Conservation (phyloP, 2,888 invertebrate species). For the Luperina testacea region DNA sequence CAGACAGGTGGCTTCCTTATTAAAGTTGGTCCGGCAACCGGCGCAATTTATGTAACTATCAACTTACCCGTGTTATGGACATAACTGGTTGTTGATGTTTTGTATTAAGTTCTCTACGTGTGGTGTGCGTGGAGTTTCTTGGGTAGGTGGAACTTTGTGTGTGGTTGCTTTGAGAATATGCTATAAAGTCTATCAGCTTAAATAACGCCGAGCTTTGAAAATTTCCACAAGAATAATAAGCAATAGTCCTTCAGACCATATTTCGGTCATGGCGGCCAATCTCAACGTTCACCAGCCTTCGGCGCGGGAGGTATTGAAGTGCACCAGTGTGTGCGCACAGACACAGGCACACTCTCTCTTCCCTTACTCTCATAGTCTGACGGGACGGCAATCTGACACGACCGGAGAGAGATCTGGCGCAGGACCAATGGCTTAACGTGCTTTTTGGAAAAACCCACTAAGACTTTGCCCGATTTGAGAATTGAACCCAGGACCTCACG, state of each 20-base stretch:
- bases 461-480: neutral
- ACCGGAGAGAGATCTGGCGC: neutral
- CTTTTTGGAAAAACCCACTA: neutral
- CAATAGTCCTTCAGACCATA: neutral
- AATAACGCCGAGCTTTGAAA: neutral
- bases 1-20: constrained; percentile 86
- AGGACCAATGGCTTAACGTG: neutral
- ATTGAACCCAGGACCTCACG: neutral
- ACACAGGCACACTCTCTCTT: neutral
- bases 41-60: constrained; percentile 75
- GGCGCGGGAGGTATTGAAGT: neutral
- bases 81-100: constrained; percentile 55
- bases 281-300: neutral
- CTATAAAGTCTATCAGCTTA: no score
- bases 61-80: constrained; percentile 57
- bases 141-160: neutral
- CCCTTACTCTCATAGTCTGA: neutral
- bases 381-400: neutral
- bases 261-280: neutral
- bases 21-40: constrained; percentile 77
- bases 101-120: constrained; percentile 45
- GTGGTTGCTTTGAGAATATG: neutral
- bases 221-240: neutral
- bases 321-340: neutral
- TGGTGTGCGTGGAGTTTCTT: constrained; percentile 12